Conservation (phyloP, 2,113 vertebrate genomes). For the Alaudala cheleensis region DNA sequence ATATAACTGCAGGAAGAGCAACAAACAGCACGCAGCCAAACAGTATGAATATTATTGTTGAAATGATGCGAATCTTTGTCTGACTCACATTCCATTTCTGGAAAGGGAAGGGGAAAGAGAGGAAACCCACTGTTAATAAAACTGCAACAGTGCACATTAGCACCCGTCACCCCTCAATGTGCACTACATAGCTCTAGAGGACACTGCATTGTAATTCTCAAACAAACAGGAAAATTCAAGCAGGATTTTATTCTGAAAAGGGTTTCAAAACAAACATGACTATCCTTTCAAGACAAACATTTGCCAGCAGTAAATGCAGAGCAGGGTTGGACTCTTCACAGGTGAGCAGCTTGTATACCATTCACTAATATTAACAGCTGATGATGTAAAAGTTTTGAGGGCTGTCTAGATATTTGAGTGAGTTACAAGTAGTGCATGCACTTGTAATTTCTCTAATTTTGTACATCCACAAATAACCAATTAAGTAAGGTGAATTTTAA, state of each 20-base stretch:
- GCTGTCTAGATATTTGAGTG: not conserved
- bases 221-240: not conserved
- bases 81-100: conserved; percentile 99
- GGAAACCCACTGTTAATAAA: conserved; percentile 38
- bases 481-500: not conserved
- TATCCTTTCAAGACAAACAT: not conserved
- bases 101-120: conserved; percentile 28
- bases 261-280: not conserved
- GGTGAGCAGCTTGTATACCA: not conserved
- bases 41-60: conserved; percentile 95
- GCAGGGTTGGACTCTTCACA: not conserved
- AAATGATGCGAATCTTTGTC: conserved; percentile 97
- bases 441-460: not conserved
- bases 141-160: not conserved
- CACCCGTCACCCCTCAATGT: not conserved
- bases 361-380: not conserved
- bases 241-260: not conserved
- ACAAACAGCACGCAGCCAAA: conserved; percentile 97
- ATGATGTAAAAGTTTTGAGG: not conserved
- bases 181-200: not conserved
- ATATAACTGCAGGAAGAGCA: conserved; percentile 92
- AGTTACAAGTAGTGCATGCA: not conserved
- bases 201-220: not conserved
- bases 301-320: not conserved
- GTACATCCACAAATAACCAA: not conserved